Conservation (phyloP, 30 jellyfish, hydroid and myxozoan genomes). For the Aurelia sp. region DNA sequence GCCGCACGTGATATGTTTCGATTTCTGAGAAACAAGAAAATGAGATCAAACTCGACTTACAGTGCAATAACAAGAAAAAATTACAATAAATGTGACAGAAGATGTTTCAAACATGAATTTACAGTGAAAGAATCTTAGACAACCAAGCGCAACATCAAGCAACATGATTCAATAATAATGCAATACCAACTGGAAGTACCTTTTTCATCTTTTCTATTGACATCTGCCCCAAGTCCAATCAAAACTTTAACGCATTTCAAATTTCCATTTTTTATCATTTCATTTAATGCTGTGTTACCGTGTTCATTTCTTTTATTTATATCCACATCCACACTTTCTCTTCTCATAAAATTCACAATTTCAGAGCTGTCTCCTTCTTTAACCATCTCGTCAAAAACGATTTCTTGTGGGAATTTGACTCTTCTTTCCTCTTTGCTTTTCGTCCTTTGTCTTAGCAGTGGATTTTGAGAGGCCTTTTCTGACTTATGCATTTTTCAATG, state of each 20-base stretch:
- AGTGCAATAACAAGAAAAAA: no score
- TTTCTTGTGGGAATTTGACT: conserved; percentile 69
- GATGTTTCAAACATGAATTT: no score
- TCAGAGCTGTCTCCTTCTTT: conserved; percentile 79
- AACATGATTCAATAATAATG: no score
- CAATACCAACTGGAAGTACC: conserved; percentile 8
- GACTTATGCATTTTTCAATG: no score
- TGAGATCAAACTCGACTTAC: no score
- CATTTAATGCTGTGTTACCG: conserved; percentile 67
- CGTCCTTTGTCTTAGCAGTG: conserved; percentile 10
- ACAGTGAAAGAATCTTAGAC: no score
- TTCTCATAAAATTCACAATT: conserved; percentile 45
- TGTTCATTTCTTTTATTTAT: conserved; percentile 38
- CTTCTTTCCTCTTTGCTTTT: conserved; percentile 26
- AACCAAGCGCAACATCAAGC: no score
- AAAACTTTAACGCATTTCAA: conserved; percentile 65
- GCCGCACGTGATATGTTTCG: no score
- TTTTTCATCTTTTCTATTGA: conserved; percentile 56
- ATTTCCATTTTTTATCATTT: conserved; percentile 56
- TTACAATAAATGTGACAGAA: no score
- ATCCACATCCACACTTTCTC: conserved; percentile 77
- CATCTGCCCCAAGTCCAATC: conserved; percentile 68
- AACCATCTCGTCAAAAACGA: conserved; percentile 69
- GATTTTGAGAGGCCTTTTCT: background rate
- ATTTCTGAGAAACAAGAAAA: no score